Evolutionary conservation across 2,888 invertebrate genomes (phyloP).

Genomic region (Ditylenchus weischeri): DNA sequence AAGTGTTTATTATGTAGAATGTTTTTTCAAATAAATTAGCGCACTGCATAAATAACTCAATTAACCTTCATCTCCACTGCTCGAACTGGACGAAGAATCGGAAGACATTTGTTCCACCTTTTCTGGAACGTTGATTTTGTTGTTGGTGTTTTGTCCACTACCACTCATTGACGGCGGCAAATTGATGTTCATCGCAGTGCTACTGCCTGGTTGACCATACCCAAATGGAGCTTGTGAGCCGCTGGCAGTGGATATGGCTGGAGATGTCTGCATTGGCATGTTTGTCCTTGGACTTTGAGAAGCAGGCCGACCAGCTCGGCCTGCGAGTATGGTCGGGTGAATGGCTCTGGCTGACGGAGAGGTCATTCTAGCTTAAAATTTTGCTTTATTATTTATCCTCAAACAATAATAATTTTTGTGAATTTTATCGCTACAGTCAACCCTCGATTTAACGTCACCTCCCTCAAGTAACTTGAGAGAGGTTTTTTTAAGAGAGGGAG

Average conservation of each 20-base stretch:
- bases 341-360: slow-evolving; percentile 18
- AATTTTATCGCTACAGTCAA: not conserved
- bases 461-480: too few species aligned
- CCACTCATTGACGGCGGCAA: slow-evolving; percentile 8
- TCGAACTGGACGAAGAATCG: slow-evolving; percentile 42
- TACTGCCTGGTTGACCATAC: slow-evolving; percentile 10
- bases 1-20: too few species aligned
- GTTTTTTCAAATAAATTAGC: too few species aligned
- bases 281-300: slow-evolving; percentile 22
- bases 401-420: not conserved
- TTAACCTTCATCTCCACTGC: slow-evolving; percentile 40
- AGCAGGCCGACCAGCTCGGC: slow-evolving; percentile 6
- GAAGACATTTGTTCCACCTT: slow-evolving; percentile 42
- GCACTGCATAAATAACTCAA: too few species aligned
- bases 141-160: slow-evolving; percentile 1
- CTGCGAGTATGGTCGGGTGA: slow-evolving; percentile 21
- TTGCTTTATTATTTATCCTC: not conserved
- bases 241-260: not conserved
- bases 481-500: too few species aligned
- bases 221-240: not conserved
- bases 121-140: not conserved
- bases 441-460: too few species aligned
- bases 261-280: not conserved
- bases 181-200: slow-evolving; percentile 17
- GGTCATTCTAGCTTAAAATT: slow-evolving; percentile 15